Conservation (phyloP, 1,140 invertebrate species). For the Cydia pomonella region DNA sequence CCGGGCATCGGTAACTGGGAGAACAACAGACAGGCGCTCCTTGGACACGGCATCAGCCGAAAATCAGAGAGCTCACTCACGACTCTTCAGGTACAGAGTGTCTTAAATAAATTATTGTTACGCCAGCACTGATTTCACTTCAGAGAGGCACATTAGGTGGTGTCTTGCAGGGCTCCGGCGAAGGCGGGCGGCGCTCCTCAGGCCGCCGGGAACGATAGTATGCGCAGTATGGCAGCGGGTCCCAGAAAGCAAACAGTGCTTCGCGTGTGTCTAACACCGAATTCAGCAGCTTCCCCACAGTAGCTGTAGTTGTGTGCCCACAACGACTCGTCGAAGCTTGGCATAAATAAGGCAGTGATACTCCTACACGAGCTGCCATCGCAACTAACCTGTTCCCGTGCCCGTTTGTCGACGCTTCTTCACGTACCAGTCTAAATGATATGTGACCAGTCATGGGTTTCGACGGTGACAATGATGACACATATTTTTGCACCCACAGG, state of each 20-base stretch:
- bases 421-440: conserved; percentile 86
- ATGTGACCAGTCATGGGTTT: conserved; percentile 87
- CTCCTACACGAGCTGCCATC: conserved; percentile 87
- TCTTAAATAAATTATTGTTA: conserved; percentile 70
- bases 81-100: conserved; percentile 76
- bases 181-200: conserved; percentile 71
- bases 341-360: conserved; percentile 89
- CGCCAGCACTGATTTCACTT: conserved; percentile 64
- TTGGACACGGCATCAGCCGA: conserved; percentile 43
- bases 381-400: conserved; percentile 70
- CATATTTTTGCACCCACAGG: conserved; percentile 87
- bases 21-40: conserved; percentile 56
- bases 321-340: conserved; percentile 82
- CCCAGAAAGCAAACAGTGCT: conserved; percentile 90
- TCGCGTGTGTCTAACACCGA: conserved; percentile 87
- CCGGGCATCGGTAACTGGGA: conserved; percentile 49
- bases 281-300: conserved; percentile 82
- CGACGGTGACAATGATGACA: conserved; percentile 82
- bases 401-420: conserved; percentile 69
- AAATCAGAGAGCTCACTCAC: conserved; percentile 60
- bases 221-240: conserved; percentile 90
- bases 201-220: conserved; percentile 90
- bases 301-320: conserved; percentile 80
- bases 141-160: conserved; percentile 73
- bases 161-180: conserved; percentile 70